Evolutionary conservation across 23 tunicate species (phyloP), one percentile per base, ranked within the genome.

Genomic region (Clavelina lepadiformis): DNA sequence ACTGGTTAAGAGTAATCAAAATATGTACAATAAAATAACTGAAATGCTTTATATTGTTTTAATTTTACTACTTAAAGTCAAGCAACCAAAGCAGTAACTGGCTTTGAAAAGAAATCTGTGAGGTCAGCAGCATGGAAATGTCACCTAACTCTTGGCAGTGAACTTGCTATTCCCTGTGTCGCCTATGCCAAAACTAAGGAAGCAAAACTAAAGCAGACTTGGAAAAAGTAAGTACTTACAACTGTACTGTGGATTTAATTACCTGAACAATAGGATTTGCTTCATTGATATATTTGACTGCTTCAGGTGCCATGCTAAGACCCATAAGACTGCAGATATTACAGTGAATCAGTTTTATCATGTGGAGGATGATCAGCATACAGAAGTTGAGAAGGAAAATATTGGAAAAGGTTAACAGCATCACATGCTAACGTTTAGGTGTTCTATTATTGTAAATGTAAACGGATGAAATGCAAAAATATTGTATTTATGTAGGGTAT

Each of bases 141-240:
- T 33, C 22, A 75, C 33, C 54, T 89, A 34, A 56, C 69, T 6
- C 46, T 89, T 2, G 89, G 97, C 15, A 47, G 69, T 24, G 70
- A 89, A 5, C 56, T 89, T 0, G 27, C 79, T 0, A 61, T 89
- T 23, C 83, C 89, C 3, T 81, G 89, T 69, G 82, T 59, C 11
- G 97, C 97, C 23, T 81, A 81, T 52, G 79, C 73, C 20, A 89
- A 81, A 63, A 89, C 89, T 24, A 89, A 89, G 36, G 81, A 69
- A 30, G 78, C 97, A 5, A 75, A 73, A 56, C 53, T 81, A 61
- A 75, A 81, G 61, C 63, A 81, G 60, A 3, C 83, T 2, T 89
- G 97, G 97, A 89, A 68, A 55, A 89, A 89, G 83, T 86, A 27
- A 49, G 58, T 54, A 22, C 20, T 54, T 20, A 13, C 7, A 7